Conservation (phyloP, 2,888 invertebrate genomes). For the Melieria picta region DNA sequence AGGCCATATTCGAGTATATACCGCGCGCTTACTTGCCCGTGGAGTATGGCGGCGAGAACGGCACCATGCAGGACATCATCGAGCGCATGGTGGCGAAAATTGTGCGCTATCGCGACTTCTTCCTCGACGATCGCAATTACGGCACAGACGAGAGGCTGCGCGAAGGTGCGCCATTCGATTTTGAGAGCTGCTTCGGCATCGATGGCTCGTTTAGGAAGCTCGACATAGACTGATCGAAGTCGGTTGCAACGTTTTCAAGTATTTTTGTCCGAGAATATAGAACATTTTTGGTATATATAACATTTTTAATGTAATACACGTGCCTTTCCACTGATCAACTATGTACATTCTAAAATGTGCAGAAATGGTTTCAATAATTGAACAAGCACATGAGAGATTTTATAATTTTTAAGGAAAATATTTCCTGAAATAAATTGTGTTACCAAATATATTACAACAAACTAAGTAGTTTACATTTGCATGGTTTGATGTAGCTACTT, state of each 20-base stretch:
- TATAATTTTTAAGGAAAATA: no score
- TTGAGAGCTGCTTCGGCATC: constrained; percentile 58
- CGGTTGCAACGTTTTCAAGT: not conserved
- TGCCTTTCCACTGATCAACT: no score
- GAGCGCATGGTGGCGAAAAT: constrained; percentile 58
- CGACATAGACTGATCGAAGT: constrained; percentile 57
- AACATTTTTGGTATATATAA: not conserved
- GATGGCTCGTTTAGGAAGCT: constrained; percentile 63
- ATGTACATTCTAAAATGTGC: no score
- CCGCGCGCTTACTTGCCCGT: constrained; percentile 71
- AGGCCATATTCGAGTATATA: constrained; percentile 71
- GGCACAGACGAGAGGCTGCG: constrained; percentile 59
- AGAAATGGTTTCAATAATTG: no score
- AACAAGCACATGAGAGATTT: no score
- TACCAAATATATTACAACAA: no score
- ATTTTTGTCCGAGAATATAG: not conserved
- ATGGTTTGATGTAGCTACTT: no score
- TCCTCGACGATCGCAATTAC: constrained; percentile 55
- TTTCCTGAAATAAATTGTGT: no score
- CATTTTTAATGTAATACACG: no score
- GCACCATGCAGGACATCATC: constrained; percentile 64
- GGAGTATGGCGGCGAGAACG: constrained; percentile 75
- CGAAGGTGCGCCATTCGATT: constrained; percentile 44
- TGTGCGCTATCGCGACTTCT: constrained; percentile 54
- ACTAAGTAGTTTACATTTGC: no score